Evolutionary conservation across 2,113 vertebrate species (phyloP).

Genomic region (Pandion haliaetus): DNA sequence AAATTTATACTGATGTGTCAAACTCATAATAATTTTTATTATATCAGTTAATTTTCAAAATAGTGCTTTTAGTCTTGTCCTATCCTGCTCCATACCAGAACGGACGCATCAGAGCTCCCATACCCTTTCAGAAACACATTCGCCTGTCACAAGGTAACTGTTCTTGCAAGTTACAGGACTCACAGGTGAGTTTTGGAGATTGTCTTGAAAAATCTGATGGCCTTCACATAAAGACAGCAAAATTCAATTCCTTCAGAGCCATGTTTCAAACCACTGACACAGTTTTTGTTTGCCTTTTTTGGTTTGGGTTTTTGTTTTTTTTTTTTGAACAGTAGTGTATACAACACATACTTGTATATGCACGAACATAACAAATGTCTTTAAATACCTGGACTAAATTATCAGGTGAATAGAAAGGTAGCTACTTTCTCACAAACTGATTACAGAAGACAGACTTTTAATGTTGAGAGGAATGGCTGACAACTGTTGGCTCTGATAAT

Average conservation of each 20-base stretch:
- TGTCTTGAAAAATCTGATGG: neutral
- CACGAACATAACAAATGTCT: neutral
- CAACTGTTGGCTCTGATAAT: neutral
- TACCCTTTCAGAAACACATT: neutral
- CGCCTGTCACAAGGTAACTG: neutral
- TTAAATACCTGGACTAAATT: neutral
- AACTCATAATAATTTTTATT: neutral
- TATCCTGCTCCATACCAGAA: neutral
- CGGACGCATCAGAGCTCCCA: neutral
- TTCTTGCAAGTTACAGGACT: neutral
- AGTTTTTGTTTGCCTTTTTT: neutral
- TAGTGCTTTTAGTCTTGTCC: neutral
- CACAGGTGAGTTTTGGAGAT: neutral
- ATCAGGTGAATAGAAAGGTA: neutral
- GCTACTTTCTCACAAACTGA: neutral
- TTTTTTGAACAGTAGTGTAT: neutral
- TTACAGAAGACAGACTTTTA: neutral
- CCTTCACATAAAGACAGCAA: fast-evolving
- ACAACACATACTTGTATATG: neutral
- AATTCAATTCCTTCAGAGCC: neutral
- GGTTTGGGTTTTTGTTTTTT: neutral
- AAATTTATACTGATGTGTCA: neutral
- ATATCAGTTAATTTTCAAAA: neutral
- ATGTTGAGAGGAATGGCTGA: neutral
- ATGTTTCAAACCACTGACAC: neutral